Percentiles rank a stretch among this genome's conserved stretches.
These are phyloP conservation scores for Neofelis nebulosa DNA, from an alignment of 2,113 vertebrate species.

Conservation along the genomic window DNA sequence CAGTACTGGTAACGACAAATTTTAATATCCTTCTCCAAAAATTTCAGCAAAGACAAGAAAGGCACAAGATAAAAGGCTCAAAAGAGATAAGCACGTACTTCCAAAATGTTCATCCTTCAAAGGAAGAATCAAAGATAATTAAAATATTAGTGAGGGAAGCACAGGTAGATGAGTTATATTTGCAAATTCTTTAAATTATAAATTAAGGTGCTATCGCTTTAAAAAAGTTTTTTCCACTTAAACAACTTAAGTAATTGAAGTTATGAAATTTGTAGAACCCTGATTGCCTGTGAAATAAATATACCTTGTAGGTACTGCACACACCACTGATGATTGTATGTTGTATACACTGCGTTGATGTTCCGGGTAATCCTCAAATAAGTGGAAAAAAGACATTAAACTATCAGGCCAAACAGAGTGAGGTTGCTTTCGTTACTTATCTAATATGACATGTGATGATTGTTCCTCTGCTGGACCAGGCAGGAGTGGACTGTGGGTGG, in stretches of 20 bases:
- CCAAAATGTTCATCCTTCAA: constrained; percentile 46
- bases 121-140: constrained; percentile 49
- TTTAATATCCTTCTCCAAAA: constrained; percentile 48
- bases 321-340: neutral
- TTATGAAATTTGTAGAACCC: neutral
- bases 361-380: neutral
- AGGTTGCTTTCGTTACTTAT: neutral
- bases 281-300: neutral
- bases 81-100: constrained; percentile 36
- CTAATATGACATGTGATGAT: neutral
- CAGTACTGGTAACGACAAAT: neutral
- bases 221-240: neutral
- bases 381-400: neutral
- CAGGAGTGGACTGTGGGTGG: neutral
- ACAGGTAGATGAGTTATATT: neutral
- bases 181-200: constrained; percentile 51
- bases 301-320: neutral
- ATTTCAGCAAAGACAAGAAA: neutral
- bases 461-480: neutral
- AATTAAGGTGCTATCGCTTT: neutral
- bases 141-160: constrained; percentile 23
- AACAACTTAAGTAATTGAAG: constrained; percentile 30
- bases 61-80: constrained; percentile 32
- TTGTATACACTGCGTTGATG: neutral
- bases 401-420: neutral